Evolutionary conservation across 2,888 invertebrate species (phyloP).

Genomic region (Stenurella melanura): DNA sequence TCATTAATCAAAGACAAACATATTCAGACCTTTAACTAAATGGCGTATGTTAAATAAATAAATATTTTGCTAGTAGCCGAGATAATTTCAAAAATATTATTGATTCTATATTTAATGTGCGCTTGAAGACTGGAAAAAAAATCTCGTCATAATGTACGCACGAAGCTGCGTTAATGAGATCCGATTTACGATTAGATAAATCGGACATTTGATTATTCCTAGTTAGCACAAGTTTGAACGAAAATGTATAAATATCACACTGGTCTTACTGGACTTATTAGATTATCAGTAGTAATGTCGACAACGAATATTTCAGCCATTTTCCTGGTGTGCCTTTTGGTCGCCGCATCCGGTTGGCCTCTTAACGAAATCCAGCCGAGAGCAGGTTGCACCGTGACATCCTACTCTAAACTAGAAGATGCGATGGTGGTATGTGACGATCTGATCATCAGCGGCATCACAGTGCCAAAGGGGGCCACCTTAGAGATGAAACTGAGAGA

Average conservation of each 20-base stretch:
- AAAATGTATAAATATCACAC: neutral
- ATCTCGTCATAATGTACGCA: neutral
- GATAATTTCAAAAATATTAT: too few species aligned
- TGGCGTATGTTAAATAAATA: too few species aligned
- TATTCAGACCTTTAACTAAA: too few species aligned
- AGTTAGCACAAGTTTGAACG: neutral
- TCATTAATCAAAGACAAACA: too few species aligned
- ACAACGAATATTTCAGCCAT: neutral
- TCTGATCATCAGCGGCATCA: slow-evolving; percentile 4
- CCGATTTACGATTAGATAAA: neutral
- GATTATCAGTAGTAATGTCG: neutral
- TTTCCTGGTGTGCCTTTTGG: neutral
- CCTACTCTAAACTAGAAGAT: slow-evolving; percentile 3
- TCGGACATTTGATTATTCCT: neutral
- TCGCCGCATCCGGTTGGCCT: neutral
- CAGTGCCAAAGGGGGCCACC: neutral
- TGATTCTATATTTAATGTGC: too few species aligned
- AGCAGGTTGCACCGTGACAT: slow-evolving; percentile 4
- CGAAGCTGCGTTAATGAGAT: neutral
- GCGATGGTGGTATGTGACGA: slow-evolving; percentile 3
- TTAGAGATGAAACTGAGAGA: slow-evolving; percentile 4
- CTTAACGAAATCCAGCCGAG: slow-evolving; percentile 8
- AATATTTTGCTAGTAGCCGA: too few species aligned
- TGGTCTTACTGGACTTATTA: neutral
- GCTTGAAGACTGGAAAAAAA: too few species aligned